A percentile compares a stretch with the other conserved stretches of the same genome.
phyloP scores from a whole-genome alignment of 2,888 invertebrate genomes.

The Tromatobia lineatoria region DNA sequence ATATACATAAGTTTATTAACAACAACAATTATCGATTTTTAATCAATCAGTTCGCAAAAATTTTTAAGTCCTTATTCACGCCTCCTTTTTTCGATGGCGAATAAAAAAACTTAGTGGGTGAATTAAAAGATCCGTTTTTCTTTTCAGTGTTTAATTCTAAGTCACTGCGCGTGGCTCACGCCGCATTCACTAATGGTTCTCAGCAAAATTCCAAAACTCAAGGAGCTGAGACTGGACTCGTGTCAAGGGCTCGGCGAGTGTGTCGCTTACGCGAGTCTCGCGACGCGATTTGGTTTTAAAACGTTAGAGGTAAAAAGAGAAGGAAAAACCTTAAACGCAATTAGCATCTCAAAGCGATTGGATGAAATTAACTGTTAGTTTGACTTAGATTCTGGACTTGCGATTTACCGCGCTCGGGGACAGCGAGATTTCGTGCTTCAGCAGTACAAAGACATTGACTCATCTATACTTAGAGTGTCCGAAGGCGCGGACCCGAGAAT shows the following conservation, averaged over 20 bases:
- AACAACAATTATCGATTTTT: too few relatives aligned
- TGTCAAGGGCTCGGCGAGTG: constrained; percentile 90
- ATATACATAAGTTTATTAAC: too few relatives aligned
- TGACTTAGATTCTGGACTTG: constrained; percentile 86
- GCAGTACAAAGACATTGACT: constrained; percentile 86
- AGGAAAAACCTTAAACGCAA: neutral
- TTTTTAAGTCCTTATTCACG: too few relatives aligned
- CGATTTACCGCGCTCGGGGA: constrained; percentile 87
- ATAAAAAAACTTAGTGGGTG: too few relatives aligned
- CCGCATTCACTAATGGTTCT: constrained; percentile 91
- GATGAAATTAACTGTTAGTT: constrained; percentile 33
- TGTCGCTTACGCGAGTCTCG: constrained; percentile 92
- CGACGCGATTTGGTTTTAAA: constrained; percentile 90
- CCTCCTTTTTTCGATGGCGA: too few relatives aligned
- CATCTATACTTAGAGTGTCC: constrained; percentile 87
- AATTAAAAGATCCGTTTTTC: constrained; percentile 3
- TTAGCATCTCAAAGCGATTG: too few relatives aligned
- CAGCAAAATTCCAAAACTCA: constrained; percentile 89
- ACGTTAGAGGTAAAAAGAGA: constrained; percentile 86
- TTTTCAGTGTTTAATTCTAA: constrained; percentile 89
- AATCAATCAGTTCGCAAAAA: too few relatives aligned
- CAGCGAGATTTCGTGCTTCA: constrained; percentile 88
- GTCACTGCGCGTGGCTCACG: constrained; percentile 91
- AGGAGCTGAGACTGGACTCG: constrained; percentile 88
- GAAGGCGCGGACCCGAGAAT: constrained; percentile 66